Evolutionary conservation across 2,888 invertebrate species (phyloP).

Genomic region (Aphrophora alni): DNA sequence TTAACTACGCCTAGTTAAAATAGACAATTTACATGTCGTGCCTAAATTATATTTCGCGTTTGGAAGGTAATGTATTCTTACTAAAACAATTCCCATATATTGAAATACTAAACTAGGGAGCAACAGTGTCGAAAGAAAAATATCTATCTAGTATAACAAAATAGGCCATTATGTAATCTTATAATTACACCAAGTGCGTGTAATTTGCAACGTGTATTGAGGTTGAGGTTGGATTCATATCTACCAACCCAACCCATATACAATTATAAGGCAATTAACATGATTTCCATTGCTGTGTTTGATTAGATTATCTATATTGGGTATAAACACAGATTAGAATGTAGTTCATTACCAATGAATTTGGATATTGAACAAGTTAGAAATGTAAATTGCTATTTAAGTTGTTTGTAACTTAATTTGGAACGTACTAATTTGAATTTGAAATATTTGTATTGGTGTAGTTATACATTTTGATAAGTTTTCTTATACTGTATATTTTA

Average conservation of each 20-base stretch:
- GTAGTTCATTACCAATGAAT: background rate
- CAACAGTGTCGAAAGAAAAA: no score
- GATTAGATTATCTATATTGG: background rate
- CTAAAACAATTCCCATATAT: no score
- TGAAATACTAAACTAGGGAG: no score
- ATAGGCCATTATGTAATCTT: background rate
- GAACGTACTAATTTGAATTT: no score
- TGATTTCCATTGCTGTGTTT: background rate
- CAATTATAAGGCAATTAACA: slow-evolving; percentile 1
- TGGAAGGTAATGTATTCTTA: no score
- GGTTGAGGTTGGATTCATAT: background rate
- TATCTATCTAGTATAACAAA: background rate
- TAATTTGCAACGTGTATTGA: background rate
- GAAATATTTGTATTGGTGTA: no score
- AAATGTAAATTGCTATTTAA: background rate
- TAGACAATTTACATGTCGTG: no score
- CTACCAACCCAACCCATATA: background rate
- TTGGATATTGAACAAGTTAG: no score
- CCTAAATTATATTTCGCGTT: no score
- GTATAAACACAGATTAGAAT: background rate
- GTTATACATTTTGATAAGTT: no score
- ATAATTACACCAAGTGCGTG: background rate
- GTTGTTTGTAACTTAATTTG: background rate
- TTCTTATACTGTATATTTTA: no score
- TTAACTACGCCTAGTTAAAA: no score